Evolutionary conservation across 2,113 vertebrate genomes (phyloP), one percentile per base, ranked within the genome.

Genomic region (Symphodus melops): DNA sequence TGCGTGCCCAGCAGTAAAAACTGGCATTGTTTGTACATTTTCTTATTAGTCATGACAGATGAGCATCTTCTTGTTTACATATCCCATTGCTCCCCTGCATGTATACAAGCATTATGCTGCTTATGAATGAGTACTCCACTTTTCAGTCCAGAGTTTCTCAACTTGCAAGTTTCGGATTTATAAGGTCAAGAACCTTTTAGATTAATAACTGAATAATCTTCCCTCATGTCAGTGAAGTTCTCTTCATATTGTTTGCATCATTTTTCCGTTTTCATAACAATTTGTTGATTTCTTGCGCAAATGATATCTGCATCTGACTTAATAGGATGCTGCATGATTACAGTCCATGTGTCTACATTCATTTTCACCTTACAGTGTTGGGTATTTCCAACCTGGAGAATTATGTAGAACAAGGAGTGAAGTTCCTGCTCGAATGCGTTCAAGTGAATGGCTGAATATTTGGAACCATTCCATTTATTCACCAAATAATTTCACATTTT

Each of bases 31-130:
- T 66, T 33, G 63, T 72, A 58, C 46, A 42, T 53, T 52, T 74
- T 73, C 37, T 54, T 75, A 37, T 81, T 69, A 68, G 74, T 81
- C 17, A 52, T 73, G 66, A 81, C 73, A 81, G 62, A 83, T 77
- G 68, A 77, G 42, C 39, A 41, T 75, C 36, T 1, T 65, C 56
- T 19, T 10, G 72, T 79, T 76, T 77, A 44, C 70, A 81, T 75
- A 61, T 65, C 33, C 62, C 68, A 39, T 21, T 33, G n/a, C 46
- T 39, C 65, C 49, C 8, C 49, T 5, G 19, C n/a, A 20, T 28
- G 61, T 61, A 76, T 17, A 33, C 41, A 57, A 1, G 19, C 20
- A 5, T 37, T 8, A 21, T 25, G 20, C 11, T 23, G 71, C 41
- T 62, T 67, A 2, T 59, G 23, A 39, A 58, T 59, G 1, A 25